These are phyloP conservation scores for Paralvinella palmiformis DNA, from an alignment of 1,140 invertebrate genomes.

Conservation along the genomic window DNA sequence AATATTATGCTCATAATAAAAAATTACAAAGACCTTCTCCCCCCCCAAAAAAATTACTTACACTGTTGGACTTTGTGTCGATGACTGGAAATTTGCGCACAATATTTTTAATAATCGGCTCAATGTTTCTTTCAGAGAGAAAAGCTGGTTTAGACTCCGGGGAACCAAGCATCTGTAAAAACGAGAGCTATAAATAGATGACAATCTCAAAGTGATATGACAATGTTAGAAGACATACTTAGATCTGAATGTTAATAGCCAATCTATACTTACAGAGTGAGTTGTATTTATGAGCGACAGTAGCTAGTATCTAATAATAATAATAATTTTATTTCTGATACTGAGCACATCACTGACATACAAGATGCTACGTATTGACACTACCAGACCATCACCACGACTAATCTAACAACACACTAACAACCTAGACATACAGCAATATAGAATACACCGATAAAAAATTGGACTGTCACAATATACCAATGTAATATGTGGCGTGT, in stretches of 20 bases:
- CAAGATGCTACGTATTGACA: too few species aligned
- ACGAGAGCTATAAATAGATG: background rate
- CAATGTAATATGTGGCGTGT: too few species aligned
- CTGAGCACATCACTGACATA: too few species aligned
- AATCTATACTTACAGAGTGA: too few species aligned
- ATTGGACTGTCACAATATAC: too few species aligned
- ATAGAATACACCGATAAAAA: too few species aligned
- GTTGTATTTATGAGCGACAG: background rate
- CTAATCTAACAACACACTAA: too few species aligned
- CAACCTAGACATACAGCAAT: too few species aligned
- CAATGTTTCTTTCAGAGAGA: conserved; percentile 80
- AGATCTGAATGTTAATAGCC: background rate
- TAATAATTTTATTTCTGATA: too few species aligned
- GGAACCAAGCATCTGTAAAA: conserved; percentile 78
- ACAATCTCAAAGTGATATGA: background rate
- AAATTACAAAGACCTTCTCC: background rate
- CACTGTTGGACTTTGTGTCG: conserved; percentile 71
- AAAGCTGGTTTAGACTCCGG: conserved; percentile 96
- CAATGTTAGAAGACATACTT: background rate
- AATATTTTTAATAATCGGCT: conserved; percentile 91
- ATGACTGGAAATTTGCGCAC: conserved; percentile 92
- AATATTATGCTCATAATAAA: background rate
- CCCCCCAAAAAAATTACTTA: conserved; percentile 31
- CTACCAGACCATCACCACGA: too few species aligned
- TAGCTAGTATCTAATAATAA: background rate